A percentile compares a stretch with the other conserved stretches of the same genome.
phyloP scores from a whole-genome alignment of 2,113 vertebrate species.

The Bubalus kerabau region DNA sequence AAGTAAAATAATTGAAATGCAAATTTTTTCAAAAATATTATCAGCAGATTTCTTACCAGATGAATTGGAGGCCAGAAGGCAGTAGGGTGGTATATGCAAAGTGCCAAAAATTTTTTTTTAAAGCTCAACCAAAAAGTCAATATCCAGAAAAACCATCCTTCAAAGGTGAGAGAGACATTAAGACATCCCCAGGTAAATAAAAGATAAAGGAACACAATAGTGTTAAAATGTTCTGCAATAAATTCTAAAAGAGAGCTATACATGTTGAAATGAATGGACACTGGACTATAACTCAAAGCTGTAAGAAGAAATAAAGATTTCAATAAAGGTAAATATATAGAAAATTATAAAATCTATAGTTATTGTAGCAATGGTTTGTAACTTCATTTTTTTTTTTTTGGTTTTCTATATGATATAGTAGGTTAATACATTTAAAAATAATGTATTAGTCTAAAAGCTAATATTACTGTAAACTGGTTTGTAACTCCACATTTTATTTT shows the following conservation, averaged over 20 bases:
- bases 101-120: not conserved
- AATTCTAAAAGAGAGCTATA: not conserved
- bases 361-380: not conserved
- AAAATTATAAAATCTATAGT: not conserved
- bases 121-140: not conserved
- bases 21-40: not conserved
- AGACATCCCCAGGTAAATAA: not conserved
- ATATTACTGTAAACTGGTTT: not conserved
- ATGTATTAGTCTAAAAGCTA: not conserved
- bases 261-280: not conserved
- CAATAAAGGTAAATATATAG: not conserved
- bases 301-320: not conserved
- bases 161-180: not conserved
- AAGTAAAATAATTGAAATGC: not conserved
- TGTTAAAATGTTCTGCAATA: not conserved
- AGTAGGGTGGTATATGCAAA: not conserved
- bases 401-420: not conserved
- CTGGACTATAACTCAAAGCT: too few relatives aligned
- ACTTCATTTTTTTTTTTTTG: not conserved
- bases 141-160: not conserved
- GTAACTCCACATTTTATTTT: not conserved
- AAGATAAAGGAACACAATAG: not conserved
- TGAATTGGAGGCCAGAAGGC: too few relatives aligned
- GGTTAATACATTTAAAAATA: not conserved
- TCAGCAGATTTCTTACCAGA: not conserved